Conservation (phyloP, 2,113 vertebrate genomes). For the Pterocles burchelli region DNA sequence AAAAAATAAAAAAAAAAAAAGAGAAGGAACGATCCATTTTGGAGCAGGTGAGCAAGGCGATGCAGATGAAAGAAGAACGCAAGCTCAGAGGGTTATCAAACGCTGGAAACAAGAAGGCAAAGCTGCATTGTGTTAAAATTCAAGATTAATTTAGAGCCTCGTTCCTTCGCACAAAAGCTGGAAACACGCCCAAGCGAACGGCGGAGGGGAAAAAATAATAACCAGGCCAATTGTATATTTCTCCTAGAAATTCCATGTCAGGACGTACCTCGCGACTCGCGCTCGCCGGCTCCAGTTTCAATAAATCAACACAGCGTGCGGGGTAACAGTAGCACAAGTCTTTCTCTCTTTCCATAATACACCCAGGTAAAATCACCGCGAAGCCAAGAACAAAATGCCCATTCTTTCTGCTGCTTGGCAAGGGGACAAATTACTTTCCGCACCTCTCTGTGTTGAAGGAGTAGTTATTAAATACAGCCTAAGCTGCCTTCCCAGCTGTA, state of each 20-base stretch:
- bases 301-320: constrained; percentile 77
- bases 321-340: constrained; percentile 71
- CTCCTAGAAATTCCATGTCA: constrained; percentile 79
- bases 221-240: constrained; percentile 76
- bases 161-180: constrained; percentile 72
- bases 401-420: constrained; percentile 82
- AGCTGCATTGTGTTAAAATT: background rate
- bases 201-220: constrained; percentile 49
- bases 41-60: background rate
- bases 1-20: background rate
- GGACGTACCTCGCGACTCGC: constrained; percentile 74
- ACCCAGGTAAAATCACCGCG: constrained; percentile 79
- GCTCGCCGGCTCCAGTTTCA: constrained; percentile 80
- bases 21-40: background rate
- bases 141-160: constrained; percentile 53
- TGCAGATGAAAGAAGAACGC: background rate
- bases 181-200: constrained; percentile 47
- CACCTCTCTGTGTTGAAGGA: constrained; percentile 76
- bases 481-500: constrained; percentile 73
- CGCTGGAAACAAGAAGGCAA: background rate
- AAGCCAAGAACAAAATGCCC: constrained; percentile 80
- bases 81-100: background rate
- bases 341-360: constrained; percentile 69
- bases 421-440: constrained; percentile 81
- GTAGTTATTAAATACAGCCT: constrained; percentile 70